These are phyloP conservation scores for Coregonus ussuriensis DNA, from an alignment of 2,797 vertebrate genomes.

Conservation along the genomic window DNA sequence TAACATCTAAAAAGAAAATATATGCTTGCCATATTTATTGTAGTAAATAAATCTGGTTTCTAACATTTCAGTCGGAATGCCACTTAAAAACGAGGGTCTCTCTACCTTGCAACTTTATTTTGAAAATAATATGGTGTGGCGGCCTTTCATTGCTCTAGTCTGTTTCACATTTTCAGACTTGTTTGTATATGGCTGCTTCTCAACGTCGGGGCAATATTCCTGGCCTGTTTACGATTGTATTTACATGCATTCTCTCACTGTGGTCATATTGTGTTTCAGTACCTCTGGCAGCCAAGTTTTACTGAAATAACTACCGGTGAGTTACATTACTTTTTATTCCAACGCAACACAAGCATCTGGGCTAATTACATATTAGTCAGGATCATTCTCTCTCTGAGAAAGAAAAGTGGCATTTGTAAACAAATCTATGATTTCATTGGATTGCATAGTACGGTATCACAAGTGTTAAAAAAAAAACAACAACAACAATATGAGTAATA, in stretches of 20 bases:
- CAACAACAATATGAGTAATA: too few species aligned
- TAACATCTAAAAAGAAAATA: constrained; percentile 32
- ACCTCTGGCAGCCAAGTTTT: constrained; percentile 44
- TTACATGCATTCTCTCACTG: constrained; percentile 37
- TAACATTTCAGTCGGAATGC: constrained; percentile 27
- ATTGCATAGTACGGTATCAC: neutral
- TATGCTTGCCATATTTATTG: constrained; percentile 41
- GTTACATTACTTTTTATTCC: constrained; percentile 60
- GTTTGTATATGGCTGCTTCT: constrained; percentile 43
- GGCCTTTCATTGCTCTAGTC: constrained; percentile 38
- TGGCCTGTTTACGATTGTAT: constrained; percentile 37
- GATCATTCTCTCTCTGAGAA: constrained; percentile 59
- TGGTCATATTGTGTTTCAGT: constrained; percentile 36
- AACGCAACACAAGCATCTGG: constrained; percentile 61
- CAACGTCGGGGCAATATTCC: constrained; percentile 29
- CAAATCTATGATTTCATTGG: neutral
- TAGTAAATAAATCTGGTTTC: constrained; percentile 21
- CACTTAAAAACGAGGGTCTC: constrained; percentile 30
- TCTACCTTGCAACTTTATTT: constrained; percentile 35
- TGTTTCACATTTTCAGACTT: constrained; percentile 49
- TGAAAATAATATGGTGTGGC: constrained; percentile 18
- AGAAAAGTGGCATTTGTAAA: constrained; percentile 26
- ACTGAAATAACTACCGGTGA: constrained; percentile 38
- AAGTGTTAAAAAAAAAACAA: neutral
- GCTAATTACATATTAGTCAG: constrained; percentile 78